Evolutionary conservation across 2,113 vertebrate genomes (phyloP).

Genomic region (Takifugu bimaculatus): DNA sequence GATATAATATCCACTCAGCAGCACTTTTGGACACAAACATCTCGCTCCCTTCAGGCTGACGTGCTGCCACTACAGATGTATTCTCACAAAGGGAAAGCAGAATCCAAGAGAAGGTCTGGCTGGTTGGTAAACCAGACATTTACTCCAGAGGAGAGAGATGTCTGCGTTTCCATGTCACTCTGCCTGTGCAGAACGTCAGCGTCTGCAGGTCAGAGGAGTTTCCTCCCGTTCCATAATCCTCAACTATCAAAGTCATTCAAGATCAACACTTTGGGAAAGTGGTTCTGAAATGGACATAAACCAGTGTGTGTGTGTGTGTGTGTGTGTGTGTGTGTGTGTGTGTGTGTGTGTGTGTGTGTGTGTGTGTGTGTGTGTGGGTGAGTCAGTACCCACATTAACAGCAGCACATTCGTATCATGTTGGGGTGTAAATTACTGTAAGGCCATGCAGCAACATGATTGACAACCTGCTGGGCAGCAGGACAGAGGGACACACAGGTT

Average conservation of each 20-base stretch:
- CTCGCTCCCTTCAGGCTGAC: conserved; percentile 9
- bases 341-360: conserved; percentile 8
- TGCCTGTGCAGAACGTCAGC: background rate
- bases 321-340: conserved; percentile 4
- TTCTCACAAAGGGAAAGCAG: conserved; percentile 2
- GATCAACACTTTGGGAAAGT: too few species aligned
- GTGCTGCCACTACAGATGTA: conserved; percentile 30
- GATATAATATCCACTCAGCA: too few species aligned
- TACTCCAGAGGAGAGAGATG: background rate
- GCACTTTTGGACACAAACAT: too few species aligned
- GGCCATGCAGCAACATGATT: conserved; percentile 49
- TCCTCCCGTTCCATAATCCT: too few species aligned
- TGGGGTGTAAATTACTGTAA: conserved; percentile 56
- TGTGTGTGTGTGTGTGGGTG: conserved; percentile 16
- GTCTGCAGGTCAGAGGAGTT: background rate
- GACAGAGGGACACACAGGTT: background rate
- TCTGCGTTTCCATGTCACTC: background rate
- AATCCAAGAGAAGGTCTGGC: background rate
- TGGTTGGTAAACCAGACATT: conserved; percentile 9
- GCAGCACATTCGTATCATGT: conserved; percentile 50
- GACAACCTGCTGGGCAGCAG: conserved; percentile 33
- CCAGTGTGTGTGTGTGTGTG: conserved; percentile 1
- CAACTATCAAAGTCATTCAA: too few species aligned
- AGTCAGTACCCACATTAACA: conserved; percentile 50
- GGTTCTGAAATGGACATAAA: background rate